Base-by-base conservation (phyloP, 2,888 invertebrate genomes). In the Galerucella calmariensis region DNA sequence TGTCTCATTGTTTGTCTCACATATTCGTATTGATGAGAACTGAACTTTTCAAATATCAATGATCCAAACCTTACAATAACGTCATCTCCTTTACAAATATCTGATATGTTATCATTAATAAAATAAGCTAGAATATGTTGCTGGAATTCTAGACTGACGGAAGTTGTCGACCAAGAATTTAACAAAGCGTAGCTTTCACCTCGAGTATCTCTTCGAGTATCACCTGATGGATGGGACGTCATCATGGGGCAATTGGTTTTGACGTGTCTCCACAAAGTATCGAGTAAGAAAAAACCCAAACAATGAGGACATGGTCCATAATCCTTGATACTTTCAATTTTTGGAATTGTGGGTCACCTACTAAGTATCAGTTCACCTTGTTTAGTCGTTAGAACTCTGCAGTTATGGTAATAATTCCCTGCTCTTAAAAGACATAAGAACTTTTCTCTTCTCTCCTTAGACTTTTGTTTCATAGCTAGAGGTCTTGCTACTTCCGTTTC, bases 271-370 rank as follows among this genome's bases (percentile, higher is more conserved):
- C 61, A 69, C 69, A 69, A 61, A 20, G 20, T 61, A 61, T 69
- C 46, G 9, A 61, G 14, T 9, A 27, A 27, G 12, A 12, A 35
- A 61, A 76, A 76, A 20, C 72, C 74, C 24, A 74, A 66, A 41
- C 72, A 75, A 10, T 75, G 27, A 12, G 74, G 73, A 69, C 77
- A 77, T 9, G 77, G 74, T 46, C 77, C 75, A 69, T 75, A 75
- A 69, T 77, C 72, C 24, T 44, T 68, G 11, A 62, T 2, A 58
- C 46, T 69, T 41, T 61, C 67, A 46, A 16, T 20, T 48, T 44
- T 46, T 56, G 72, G 53, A 66, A 65, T 51, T 14, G 72, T 69
- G n/a, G 72, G 74, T 48, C 72, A 6, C 3, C 74, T 53, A 63
- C 61, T 67, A 16, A 77, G 56, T 14, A 75, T 67, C n/a, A 77